Percentiles rank a stretch among this genome's conserved stretches.
Evolutionary conservation across 2,113 vertebrate genomes (phyloP).

Genomic region (Mionectes macconnelli): DNA sequence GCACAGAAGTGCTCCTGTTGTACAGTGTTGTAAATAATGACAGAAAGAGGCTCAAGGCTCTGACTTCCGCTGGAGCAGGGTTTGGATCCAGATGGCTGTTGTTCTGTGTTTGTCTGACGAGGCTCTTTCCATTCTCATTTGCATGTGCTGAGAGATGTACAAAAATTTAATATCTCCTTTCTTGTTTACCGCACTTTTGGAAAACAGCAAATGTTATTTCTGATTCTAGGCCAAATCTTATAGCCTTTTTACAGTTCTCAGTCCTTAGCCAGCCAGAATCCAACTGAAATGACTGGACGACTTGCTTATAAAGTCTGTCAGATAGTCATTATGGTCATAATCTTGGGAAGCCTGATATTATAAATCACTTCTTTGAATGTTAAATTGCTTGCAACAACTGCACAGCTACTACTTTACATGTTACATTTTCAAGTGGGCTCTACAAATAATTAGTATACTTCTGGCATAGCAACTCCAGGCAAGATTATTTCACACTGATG

Average conservation of each 20-base stretch:
- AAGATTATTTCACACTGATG: not conserved
- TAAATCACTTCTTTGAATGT: constrained; percentile 57
- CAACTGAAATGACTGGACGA: constrained; percentile 49
- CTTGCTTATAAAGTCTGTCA: constrained; percentile 62
- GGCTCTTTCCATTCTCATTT: constrained; percentile 46
- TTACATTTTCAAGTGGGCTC: constrained; percentile 30
- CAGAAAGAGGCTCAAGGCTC: not conserved
- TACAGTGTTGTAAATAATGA: not conserved
- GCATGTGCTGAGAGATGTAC: constrained; percentile 46
- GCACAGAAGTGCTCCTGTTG: not conserved
- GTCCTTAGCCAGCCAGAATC: constrained; percentile 49
- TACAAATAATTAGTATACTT: constrained; percentile 1
- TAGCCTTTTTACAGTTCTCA: constrained; percentile 64
- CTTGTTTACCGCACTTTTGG: constrained; percentile 46
- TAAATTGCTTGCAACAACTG: constrained; percentile 57
- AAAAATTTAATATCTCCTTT: constrained; percentile 57
- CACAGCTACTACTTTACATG: not conserved
- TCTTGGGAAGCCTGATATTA: constrained; percentile 27
- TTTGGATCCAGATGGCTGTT: constrained; percentile 28
- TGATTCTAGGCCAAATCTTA: constrained; percentile 63
- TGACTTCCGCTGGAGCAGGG: not conserved
- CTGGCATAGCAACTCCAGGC: not conserved
- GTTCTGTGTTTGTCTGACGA: constrained; percentile 32
- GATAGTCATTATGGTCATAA: constrained; percentile 41
- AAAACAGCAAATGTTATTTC: constrained; percentile 66